phyloP scores from a whole-genome alignment of 1,140 invertebrate genomes.

The Drosophila bocqueti region DNA sequence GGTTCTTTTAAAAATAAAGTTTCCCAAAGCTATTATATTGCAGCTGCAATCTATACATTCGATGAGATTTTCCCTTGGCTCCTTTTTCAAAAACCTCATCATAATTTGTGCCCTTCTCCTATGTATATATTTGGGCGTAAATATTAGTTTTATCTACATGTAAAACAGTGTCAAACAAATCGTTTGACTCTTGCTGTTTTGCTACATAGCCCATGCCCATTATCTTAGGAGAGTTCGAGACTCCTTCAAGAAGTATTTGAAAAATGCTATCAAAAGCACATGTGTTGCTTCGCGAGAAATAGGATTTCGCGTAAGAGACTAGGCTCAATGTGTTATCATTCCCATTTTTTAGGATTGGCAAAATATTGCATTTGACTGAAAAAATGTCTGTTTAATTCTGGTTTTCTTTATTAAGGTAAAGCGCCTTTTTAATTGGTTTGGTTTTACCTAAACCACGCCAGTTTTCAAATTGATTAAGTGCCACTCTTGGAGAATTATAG shows the following conservation, averaged over 20 bases:
- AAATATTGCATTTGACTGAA: no score
- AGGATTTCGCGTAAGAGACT: not conserved
- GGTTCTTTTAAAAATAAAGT: no score
- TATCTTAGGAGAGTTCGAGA: no score
- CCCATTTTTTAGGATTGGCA: not conserved
- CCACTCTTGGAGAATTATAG: no score
- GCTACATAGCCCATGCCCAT: no score
- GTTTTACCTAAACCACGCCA: no score
- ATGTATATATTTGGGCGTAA: not conserved
- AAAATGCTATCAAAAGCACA: slow-evolving; percentile 4
- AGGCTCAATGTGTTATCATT: not conserved
- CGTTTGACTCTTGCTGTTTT: no score
- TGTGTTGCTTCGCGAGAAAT: not conserved
- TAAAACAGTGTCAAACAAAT: not conserved
- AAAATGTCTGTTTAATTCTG: no score
- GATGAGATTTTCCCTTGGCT: not conserved
- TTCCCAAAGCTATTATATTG: not conserved
- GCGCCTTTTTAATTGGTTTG: no score
- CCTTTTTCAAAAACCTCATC: not conserved
- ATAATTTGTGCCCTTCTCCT: not conserved
- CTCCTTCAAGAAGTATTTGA: not conserved
- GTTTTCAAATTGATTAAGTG: no score
- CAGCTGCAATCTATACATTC: not conserved
- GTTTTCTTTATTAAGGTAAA: no score
- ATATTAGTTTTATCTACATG: not conserved